Base-by-base conservation (phyloP, 2,888 invertebrate species). In the Diadegma fenestrale region DNA sequence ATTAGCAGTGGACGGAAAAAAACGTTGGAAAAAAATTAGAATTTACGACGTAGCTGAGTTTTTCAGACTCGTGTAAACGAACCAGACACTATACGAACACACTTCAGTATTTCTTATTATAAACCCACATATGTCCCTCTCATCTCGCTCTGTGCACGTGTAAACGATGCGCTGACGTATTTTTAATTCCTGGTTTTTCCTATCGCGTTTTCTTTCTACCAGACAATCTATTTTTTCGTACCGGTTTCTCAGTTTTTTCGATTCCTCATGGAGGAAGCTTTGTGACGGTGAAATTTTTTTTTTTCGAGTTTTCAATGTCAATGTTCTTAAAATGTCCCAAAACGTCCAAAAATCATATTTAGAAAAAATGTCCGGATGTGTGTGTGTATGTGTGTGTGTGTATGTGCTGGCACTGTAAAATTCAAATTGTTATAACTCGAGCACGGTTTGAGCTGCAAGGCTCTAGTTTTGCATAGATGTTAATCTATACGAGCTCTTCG, bases 151-250 rank as follows among this genome's bases (percentile, higher is more conserved):
- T 4, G 12, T 71, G 10, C 71, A 71, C n/a, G 30, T 30, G 69
- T 69, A n/a, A 10, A 26, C 48, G 19, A 79, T 5, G 8, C 6
- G 45, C 19, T 12, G 58, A 58, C 19, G 22, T 61, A 33, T 79
- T 48, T 80, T 68, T 33, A 33, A 30, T 73, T 26, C 51, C 37
- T 73, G 37, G 68, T 58, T 68, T 72, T 51, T 58, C 78, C 26
- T 73, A 45, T 66, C 22, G 26, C 12, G 22, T 66, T 78, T 64
- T 45, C 41, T 58, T 45, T 41, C 68, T 43, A 43, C 45, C 54
- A 17, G 54, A 37, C 68, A 19, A 17, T 54, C 77, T n/a, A n/a
- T 30, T 66, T 58, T 63, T 54, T 26, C 43, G 41, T 17, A 22
- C 17, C 5, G 3, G 58, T 58, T 10, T 26, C 58, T 26, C 12